A percentile compares a stretch with the other conserved stretches of the same genome.
Evolutionary conservation across 2,113 vertebrate genomes (phyloP).

Genomic region (Carassius carassius): DNA sequence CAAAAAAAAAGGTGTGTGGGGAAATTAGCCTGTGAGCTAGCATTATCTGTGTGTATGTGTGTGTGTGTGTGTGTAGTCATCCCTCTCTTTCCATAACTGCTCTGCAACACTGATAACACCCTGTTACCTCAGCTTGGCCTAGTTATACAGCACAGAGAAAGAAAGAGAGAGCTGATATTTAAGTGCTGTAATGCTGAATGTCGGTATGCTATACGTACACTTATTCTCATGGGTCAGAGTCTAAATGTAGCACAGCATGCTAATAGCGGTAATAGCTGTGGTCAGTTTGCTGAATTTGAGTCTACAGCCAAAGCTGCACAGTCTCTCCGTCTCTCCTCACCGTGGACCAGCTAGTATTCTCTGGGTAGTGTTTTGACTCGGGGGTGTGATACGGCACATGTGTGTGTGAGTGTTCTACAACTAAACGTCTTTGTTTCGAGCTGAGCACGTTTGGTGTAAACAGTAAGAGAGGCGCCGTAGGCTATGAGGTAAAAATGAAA

Average conservation of each 20-base stretch:
- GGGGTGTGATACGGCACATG: slow-evolving; percentile 29
- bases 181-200: slow-evolving; percentile 30
- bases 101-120: slow-evolving; percentile 35
- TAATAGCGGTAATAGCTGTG: slow-evolving; percentile 12
- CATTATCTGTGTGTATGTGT: not conserved
- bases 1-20: not conserved
- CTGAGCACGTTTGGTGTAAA: slow-evolving; percentile 49
- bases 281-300: slow-evolving; percentile 17
- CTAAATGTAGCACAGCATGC: slow-evolving; percentile 29
- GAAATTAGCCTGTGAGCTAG: not conserved
- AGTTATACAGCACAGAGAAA: slow-evolving; percentile 45
- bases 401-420: slow-evolving; percentile 40
- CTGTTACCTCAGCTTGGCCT: slow-evolving; percentile 53
- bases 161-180: slow-evolving; percentile 31
- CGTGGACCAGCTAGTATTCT: slow-evolving; percentile 27
- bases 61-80: not conserved
- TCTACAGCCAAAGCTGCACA: slow-evolving; percentile 29
- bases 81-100: slow-evolving; percentile 20
- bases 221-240: slow-evolving; percentile 32
- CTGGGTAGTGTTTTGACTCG: slow-evolving; percentile 44
- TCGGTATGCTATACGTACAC: slow-evolving; percentile 11
- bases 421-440: slow-evolving; percentile 53
- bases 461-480: slow-evolving; percentile 34
- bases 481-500: slow-evolving; percentile 41
- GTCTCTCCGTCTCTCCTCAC: slow-evolving; percentile 17